Conservation (phyloP, 2,113 vertebrate species). For the Beaufortia kweichowensis region DNA sequence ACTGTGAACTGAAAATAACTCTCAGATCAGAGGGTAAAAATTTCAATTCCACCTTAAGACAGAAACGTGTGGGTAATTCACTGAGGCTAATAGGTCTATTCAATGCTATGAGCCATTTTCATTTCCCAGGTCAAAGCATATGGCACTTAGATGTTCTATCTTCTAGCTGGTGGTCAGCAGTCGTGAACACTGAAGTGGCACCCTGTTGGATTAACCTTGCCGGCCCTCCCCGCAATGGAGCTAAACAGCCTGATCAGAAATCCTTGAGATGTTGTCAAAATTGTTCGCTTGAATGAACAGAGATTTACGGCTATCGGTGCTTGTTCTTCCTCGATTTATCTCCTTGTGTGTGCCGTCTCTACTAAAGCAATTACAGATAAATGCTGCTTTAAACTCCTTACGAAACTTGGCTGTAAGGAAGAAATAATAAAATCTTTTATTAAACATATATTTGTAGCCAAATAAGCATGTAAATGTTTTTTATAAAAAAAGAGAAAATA, state of each 20-base stretch:
- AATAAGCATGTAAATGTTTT: too few relatives aligned
- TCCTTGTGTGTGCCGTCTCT: conserved; percentile 66
- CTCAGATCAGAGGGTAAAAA: not conserved
- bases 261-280: conserved; percentile 84
- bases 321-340: conserved; percentile 72
- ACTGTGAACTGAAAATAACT: conserved; percentile 1
- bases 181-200: not conserved
- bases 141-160: not conserved
- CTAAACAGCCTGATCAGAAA: conserved; percentile 86
- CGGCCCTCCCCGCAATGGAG: conserved; percentile 26
- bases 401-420: conserved; percentile 88
- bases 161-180: not conserved
- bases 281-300: conserved; percentile 89
- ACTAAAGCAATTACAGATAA: conserved; percentile 83
- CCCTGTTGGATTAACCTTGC: not conserved
- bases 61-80: conserved; percentile 6
- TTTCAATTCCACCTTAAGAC: not conserved
- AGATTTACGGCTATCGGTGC: conserved; percentile 91
- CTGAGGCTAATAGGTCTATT: conserved; percentile 1
- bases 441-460: too few relatives aligned
- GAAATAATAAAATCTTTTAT: conserved; percentile 16
- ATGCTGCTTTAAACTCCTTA: conserved; percentile 95
- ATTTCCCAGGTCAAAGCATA: not conserved
- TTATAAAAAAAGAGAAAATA: too few relatives aligned
- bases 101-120: not conserved